A percentile compares a stretch with the other conserved stretches of the same genome.
Evolutionary conservation across 1,140 invertebrate species (phyloP).

Genomic region (Papilio helenus): DNA sequence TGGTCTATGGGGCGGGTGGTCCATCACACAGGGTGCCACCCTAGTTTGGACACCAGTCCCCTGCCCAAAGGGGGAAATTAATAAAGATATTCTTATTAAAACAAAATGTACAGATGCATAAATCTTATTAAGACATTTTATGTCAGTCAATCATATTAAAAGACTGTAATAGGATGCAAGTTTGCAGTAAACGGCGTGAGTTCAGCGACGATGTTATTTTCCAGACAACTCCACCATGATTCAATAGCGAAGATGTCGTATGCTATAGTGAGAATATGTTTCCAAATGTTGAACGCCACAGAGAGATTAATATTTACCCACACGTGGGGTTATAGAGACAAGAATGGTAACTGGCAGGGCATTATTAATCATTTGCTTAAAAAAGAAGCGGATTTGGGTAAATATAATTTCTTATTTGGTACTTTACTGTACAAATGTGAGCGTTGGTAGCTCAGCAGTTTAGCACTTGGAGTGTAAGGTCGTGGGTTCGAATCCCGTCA

Average conservation of each 20-base stretch:
- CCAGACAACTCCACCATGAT: slow-evolving; percentile 69
- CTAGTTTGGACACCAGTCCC: too few species aligned
- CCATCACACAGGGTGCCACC: too few species aligned
- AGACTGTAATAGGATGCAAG: slow-evolving; percentile 4
- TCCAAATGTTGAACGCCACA: slow-evolving; percentile 72
- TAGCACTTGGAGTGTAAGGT: too few species aligned
- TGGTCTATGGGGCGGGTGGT: too few species aligned
- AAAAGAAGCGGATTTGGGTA: slow-evolving; percentile 74
- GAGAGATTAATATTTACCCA: slow-evolving; percentile 67
- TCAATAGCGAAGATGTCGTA: slow-evolving; percentile 76
- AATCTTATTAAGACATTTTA: too few species aligned
- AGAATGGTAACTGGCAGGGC: slow-evolving; percentile 74
- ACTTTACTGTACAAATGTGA: too few species aligned
- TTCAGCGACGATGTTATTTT: not conserved
- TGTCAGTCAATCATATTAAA: not conserved
- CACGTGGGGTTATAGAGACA: slow-evolving; percentile 74
- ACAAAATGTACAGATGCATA: too few species aligned
- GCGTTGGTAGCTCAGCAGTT: too few species aligned
- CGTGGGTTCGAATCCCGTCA: too few species aligned
- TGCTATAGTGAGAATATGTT: slow-evolving; percentile 72
- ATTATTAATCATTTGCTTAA: slow-evolving; percentile 67
- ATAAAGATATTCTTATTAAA: not conserved
- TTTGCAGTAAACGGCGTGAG: not conserved
- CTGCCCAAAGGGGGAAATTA: too few species aligned
- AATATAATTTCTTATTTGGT: not conserved